Base-by-base conservation (phyloP, 2,888 invertebrate species). In the Mythimna albipuncta region DNA sequence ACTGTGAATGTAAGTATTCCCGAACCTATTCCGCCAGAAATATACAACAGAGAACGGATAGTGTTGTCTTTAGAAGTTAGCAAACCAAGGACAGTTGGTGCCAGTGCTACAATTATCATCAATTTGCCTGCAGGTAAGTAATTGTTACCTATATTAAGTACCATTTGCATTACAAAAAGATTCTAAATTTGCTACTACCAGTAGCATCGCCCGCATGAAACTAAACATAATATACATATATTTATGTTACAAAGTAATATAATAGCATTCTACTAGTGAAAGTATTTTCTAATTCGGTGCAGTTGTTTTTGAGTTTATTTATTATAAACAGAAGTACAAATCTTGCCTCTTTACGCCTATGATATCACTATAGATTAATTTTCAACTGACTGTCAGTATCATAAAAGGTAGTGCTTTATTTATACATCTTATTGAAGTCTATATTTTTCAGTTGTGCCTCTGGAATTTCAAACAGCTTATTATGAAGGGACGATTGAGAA, bases 81-180 rank as follows among this genome's bases (percentile, higher is more conserved):
- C 1, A 94, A 93, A 77, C 88, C 89, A 26, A 89, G 92, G 69
- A 93, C 94, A n/a, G 91, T 94, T 2, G 94, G 93, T 2, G 94
- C 93, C 6, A 91, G 81, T 55, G 88, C 95, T 47, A 89, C 89
- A 19, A 84, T 95, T 10, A 82, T 91, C 69, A 88, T 95, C 77
- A 77, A 85, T 65, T 89, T 95, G 64, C 94, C 94, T 77, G 79
- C 86, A 88, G 93, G 95, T 95, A 87, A 78, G 58, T 55, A n/a
- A 35, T 54, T n/a, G 38, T 9, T 44, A 44, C 2, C 19, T 7
- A 35, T 38, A 69, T 54, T 13, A 2, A 9, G 13, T 47, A 44
- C 26, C 50, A 21, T 41, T 41, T 16, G 26, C 16, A 55, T 5
- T 19, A 32, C 19, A 35, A 9, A 58, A 65, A 26, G 44, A 16